These are phyloP conservation scores for Amia ocellicauda DNA, from an alignment of 2,113 vertebrate genomes.

Conservation along the genomic window DNA sequence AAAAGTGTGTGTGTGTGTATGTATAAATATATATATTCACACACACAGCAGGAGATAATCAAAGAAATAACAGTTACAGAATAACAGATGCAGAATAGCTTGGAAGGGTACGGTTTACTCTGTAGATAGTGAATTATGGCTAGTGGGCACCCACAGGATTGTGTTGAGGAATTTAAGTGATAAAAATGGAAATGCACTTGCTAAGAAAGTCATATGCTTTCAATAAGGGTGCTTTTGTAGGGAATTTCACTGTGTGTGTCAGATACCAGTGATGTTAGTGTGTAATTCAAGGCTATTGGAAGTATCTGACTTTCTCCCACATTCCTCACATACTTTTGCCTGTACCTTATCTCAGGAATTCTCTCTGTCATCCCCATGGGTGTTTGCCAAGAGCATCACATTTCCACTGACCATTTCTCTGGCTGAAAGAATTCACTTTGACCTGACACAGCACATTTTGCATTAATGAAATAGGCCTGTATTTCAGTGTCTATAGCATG, in stretches of 20 bases:
- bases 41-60: no score
- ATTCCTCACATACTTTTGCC: constrained; percentile 40
- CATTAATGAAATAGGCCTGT: background rate
- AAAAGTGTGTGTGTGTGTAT: no score
- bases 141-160: no score
- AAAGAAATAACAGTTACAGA: no score
- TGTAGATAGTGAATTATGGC: no score
- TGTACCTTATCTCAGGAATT: constrained; percentile 40
- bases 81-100: no score
- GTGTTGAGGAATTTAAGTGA: no score
- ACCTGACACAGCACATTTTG: background rate
- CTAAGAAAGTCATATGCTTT: background rate
- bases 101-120: no score
- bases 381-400: constrained; percentile 18
- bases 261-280: background rate
- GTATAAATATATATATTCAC: no score
- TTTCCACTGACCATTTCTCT: background rate
- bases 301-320: constrained; percentile 33
- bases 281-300: constrained; percentile 19
- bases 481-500: background rate
- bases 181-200: background rate
- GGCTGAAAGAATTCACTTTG: no score
- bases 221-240: background rate
- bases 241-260: background rate
- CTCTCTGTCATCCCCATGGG: constrained; percentile 33